These are phyloP conservation scores for Drosophila ironensis DNA, from an alignment of 1,140 invertebrate genomes.

Conservation along the genomic window DNA sequence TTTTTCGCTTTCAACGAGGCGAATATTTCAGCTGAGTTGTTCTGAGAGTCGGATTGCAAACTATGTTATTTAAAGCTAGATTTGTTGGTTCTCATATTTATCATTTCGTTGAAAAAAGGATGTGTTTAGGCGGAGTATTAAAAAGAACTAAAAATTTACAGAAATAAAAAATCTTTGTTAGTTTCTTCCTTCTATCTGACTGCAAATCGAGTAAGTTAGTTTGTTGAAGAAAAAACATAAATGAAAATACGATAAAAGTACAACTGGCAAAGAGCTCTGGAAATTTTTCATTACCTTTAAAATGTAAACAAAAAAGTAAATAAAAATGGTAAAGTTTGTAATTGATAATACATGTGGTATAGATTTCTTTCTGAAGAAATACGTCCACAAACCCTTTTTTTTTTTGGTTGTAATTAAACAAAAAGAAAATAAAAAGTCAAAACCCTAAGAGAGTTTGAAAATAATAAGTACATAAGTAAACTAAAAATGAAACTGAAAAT, in stretches of 20 bases:
- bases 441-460: conserved; percentile 36
- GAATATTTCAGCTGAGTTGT: conserved; percentile 47
- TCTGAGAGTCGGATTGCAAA: conserved; percentile 53
- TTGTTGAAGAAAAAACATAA: conserved; percentile 48
- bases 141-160: conserved; percentile 70
- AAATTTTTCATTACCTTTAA: conserved; percentile 78
- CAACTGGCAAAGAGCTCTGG: conserved; percentile 81
- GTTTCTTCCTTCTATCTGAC: conserved; percentile 34
- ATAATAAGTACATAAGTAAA: conserved; percentile 67
- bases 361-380: conserved; percentile 6
- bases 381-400: conserved; percentile 6
- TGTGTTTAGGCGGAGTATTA: conserved; percentile 80
- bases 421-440: conserved; percentile 26
- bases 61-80: conserved; percentile 46
- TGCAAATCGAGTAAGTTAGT: conserved; percentile 43
- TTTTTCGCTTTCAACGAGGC: conserved; percentile 63
- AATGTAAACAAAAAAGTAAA: conserved; percentile 47
- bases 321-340: conserved; percentile 24
- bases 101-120: conserved; percentile 81
- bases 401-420: conserved; percentile 7
- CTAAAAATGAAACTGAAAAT: conserved; percentile 61
- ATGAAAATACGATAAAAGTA: conserved; percentile 64
- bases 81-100: conserved; percentile 81
- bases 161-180: conserved; percentile 51
- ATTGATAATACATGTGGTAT: not conserved